Conservation (phyloP, 2,888 invertebrate genomes). For the Conomelus anceps region DNA sequence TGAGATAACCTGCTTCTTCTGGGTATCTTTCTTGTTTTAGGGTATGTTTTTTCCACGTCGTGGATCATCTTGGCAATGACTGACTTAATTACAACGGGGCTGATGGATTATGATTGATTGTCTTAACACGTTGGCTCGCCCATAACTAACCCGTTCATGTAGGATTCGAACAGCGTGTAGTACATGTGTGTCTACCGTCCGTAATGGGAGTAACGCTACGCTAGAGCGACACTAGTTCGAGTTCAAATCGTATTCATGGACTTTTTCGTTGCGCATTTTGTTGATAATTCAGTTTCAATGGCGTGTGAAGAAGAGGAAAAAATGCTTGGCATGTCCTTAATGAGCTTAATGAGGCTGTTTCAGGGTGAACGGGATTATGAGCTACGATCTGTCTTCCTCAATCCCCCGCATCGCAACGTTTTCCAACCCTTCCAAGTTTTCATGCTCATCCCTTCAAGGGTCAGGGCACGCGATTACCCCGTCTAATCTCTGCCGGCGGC, state of each 20-base stretch:
- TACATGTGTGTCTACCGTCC: background rate
- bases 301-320: background rate
- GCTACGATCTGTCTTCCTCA: background rate
- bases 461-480: background rate
- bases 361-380: background rate
- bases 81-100: background rate
- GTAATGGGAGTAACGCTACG: background rate
- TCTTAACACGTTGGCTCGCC: background rate
- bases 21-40: background rate
- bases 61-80: background rate
- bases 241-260: background rate
- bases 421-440: background rate
- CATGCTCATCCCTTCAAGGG: background rate
- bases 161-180: background rate
- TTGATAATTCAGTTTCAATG: background rate
- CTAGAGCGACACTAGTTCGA: background rate
- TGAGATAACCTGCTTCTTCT: background rate
- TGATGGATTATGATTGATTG: background rate
- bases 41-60: background rate
- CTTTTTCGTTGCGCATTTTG: background rate
- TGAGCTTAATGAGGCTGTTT: background rate
- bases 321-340: background rate
- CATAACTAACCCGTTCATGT: too few species aligned
- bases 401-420: too few species aligned
- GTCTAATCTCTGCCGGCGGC: background rate